These are phyloP conservation scores for Acrobasis suavella DNA, from an alignment of 2,888 invertebrate species.

Conservation along the genomic window DNA sequence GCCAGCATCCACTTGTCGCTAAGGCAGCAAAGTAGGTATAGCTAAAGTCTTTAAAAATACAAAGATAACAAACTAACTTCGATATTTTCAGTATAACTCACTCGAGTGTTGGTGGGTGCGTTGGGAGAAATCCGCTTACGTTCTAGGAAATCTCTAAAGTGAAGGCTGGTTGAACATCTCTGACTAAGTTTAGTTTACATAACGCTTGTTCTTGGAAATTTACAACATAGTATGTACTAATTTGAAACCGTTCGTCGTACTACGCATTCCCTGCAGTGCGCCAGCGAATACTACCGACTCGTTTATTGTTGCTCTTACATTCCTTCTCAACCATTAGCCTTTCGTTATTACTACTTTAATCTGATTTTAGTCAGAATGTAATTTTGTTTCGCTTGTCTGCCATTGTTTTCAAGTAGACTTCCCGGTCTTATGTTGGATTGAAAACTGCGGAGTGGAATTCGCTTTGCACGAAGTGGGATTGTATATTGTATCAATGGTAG, in stretches of 20 bases:
- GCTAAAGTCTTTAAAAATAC: too few relatives aligned
- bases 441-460: slow-evolving; percentile 1
- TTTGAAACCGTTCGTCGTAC: slow-evolving; percentile 52
- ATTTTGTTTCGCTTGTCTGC: slow-evolving; percentile 11
- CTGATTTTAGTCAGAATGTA: slow-evolving; percentile 20
- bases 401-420: neutral
- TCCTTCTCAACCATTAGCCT: slow-evolving; percentile 26
- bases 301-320: slow-evolving; percentile 43
- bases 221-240: slow-evolving; percentile 65
- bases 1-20: too few relatives aligned
- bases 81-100: too few relatives aligned
- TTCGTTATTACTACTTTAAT: slow-evolving; percentile 27
- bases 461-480: neutral
- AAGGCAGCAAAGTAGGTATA: too few relatives aligned
- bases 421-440: neutral
- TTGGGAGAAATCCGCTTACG: neutral
- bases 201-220: slow-evolving; percentile 58
- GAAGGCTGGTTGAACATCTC: neutral
- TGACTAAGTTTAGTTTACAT: slow-evolving; percentile 20
- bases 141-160: neutral
- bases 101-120: too few relatives aligned
- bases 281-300: slow-evolving; percentile 51
- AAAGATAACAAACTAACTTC: too few relatives aligned
- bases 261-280: slow-evolving; percentile 56
- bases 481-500: neutral